A percentile compares a stretch with the other conserved stretches of the same genome.
These are phyloP conservation scores for Diplosoma virens DNA, from an alignment of 23 tunicate genomes.

Conservation along the genomic window DNA sequence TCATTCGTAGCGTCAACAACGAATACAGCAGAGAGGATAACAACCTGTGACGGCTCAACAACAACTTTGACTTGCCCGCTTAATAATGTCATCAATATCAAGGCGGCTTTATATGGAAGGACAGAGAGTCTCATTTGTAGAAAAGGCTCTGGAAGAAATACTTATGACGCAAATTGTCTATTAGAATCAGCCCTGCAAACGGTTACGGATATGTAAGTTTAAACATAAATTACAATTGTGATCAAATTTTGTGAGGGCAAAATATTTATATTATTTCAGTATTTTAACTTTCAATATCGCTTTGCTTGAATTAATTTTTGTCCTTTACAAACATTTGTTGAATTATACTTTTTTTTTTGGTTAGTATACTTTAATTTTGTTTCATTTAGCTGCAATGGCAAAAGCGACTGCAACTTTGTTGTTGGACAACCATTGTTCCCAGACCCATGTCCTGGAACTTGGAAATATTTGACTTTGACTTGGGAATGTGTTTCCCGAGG, in stretches of 20 bases:
- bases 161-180: too few relatives aligned
- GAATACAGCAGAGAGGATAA: too few relatives aligned
- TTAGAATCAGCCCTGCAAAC: too few relatives aligned
- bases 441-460: slow-evolving; percentile 86
- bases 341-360: background rate
- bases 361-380: background rate
- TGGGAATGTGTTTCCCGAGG: slow-evolving; percentile 70
- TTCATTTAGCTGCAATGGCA: slow-evolving; percentile 69
- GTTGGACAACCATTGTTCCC: slow-evolving; percentile 46
- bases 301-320: background rate
- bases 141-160: too few relatives aligned
- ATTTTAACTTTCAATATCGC: background rate
- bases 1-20: too few relatives aligned
- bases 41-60: slow-evolving; percentile 45
- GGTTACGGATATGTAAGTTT: too few relatives aligned
- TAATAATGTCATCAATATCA: slow-evolving; percentile 48
- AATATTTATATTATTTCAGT: too few relatives aligned
- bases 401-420: slow-evolving; percentile 45
- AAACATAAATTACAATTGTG: too few relatives aligned
- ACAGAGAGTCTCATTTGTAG: slow-evolving; percentile 59
- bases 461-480: slow-evolving; percentile 45
- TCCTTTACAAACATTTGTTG: background rate
- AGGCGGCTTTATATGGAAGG: slow-evolving; percentile 60
- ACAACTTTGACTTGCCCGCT: slow-evolving; percentile 62
- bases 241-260: too few relatives aligned